Percentiles rank a stretch among this genome's conserved stretches.
Conservation (phyloP, 2,888 invertebrate genomes). For the Drosophila mayaguana region DNA sequence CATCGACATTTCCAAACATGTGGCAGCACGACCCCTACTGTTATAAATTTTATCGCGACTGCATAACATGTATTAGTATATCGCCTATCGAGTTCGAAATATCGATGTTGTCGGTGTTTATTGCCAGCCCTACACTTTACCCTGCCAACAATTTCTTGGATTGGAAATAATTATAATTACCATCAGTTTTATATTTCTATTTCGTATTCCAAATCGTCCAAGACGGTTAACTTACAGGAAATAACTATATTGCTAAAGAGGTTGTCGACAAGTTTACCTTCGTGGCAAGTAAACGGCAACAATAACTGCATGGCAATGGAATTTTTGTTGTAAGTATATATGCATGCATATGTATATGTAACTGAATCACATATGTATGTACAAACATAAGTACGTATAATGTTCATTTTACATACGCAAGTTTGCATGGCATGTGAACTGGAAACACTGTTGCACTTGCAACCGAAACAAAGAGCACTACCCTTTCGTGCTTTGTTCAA, state of each 20-base stretch:
- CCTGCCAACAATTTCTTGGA: constrained; percentile 54
- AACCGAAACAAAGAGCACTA: constrained; percentile 53
- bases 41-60: constrained; percentile 8
- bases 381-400: constrained; percentile 9
- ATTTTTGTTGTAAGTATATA: constrained; percentile 84
- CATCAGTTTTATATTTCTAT: constrained; percentile 10
- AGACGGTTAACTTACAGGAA: constrained; percentile 9
- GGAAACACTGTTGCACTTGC: constrained; percentile 25
- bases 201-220: neutral
- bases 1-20: neutral
- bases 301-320: constrained; percentile 80
- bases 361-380: constrained; percentile 9
- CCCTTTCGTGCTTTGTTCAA: constrained; percentile 47
- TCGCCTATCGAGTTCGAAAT: constrained; percentile 13
- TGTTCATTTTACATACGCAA: constrained; percentile 30
- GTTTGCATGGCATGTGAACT: constrained; percentile 20
- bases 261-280: constrained; percentile 14
- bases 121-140: constrained; percentile 50
- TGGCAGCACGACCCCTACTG: constrained; percentile 35
- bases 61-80: neutral
- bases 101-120: constrained; percentile 37
- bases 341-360: constrained; percentile 51
- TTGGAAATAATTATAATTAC: constrained; percentile 30
- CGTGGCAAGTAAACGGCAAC: constrained; percentile 46
- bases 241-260: constrained; percentile 9